Conservation (phyloP, 1,140 invertebrate genomes). For the Leptinotarsa texana region DNA sequence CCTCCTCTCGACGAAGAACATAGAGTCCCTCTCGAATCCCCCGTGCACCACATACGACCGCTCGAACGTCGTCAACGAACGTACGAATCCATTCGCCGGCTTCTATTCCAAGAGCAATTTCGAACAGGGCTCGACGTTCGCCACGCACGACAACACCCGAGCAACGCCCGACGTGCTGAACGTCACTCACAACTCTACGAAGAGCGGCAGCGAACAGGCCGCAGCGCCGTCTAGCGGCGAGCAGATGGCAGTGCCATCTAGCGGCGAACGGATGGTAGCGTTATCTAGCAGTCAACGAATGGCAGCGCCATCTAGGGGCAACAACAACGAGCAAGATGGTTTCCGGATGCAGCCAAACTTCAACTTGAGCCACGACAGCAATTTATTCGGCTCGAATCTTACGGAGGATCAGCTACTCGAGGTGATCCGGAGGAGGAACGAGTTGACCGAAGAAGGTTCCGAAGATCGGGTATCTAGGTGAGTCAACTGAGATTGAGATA, state of each 20-base stretch:
- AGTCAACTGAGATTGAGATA: background rate
- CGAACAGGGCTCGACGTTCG: constrained; percentile 40
- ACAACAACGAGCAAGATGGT: background rate
- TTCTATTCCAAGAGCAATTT: constrained; percentile 52
- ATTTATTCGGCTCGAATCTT: constrained; percentile 34
- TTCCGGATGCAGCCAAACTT: constrained; percentile 16
- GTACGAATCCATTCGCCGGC: constrained; percentile 43
- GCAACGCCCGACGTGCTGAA: constrained; percentile 59
- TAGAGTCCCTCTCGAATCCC: constrained; percentile 58
- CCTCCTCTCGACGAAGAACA: constrained; percentile 75
- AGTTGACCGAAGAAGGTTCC: constrained; percentile 38
- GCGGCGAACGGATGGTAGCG: background rate
- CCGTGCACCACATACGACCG: constrained; percentile 34
- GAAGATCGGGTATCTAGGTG: constrained; percentile 37
- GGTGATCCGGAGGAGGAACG: constrained; percentile 35
- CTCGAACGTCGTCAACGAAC: constrained; percentile 42
- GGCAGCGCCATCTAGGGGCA: background rate
- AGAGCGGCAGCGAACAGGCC: background rate
- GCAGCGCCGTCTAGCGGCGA: background rate
- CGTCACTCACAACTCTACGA: constrained; percentile 55
- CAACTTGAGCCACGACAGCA: constrained; percentile 23
- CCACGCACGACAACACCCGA: constrained; percentile 46
- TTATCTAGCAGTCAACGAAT: background rate
- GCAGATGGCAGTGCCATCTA: background rate
- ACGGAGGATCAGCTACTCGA: constrained; percentile 32